These are phyloP conservation scores for Drosophila meridiana DNA, from an alignment of 2,888 invertebrate genomes.

Conservation along the genomic window DNA sequence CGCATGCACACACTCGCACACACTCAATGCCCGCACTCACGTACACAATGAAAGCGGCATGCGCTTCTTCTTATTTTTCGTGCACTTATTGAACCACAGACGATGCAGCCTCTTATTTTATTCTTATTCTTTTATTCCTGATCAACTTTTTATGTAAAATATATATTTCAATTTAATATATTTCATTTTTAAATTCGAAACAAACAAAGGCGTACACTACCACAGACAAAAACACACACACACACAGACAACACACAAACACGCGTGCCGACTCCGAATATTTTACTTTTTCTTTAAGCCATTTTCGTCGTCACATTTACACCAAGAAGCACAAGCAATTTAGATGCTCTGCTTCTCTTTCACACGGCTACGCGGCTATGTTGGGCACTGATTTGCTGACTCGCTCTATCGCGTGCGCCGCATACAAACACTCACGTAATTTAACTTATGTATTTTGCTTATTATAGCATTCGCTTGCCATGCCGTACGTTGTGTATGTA, in stretches of 20 bases:
- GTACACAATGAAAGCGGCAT: constrained; percentile 43
- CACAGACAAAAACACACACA: constrained; percentile 16
- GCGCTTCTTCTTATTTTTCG: constrained; percentile 40
- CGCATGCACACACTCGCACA: constrained; percentile 17
- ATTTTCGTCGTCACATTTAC: constrained; percentile 68
- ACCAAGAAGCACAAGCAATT: constrained; percentile 63
- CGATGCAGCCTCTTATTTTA: constrained; percentile 37
- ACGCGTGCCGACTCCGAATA: constrained; percentile 54
- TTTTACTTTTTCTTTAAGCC: constrained; percentile 62
- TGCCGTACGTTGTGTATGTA: constrained; percentile 37
- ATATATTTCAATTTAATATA: constrained; percentile 60
- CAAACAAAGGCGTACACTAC: constrained; percentile 16
- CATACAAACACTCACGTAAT: constrained; percentile 70
- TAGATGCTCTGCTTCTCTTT: constrained; percentile 63
- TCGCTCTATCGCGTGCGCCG: constrained; percentile 64
- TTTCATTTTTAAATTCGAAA: constrained; percentile 50
- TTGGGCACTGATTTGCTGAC: constrained; percentile 68
- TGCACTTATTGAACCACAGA: constrained; percentile 55
- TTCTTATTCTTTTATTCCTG: constrained; percentile 35
- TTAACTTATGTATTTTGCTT: constrained; percentile 59
- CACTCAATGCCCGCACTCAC: constrained; percentile 22
- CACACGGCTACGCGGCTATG: constrained; percentile 40
- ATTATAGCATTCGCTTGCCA: constrained; percentile 49
- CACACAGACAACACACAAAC: constrained; percentile 26
- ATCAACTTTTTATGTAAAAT: constrained; percentile 32